A percentile compares a stretch with the other conserved stretches of the same genome.
phyloP scores from a whole-genome alignment of 2,797 vertebrate species.

The Tenualosa ilisha region DNA sequence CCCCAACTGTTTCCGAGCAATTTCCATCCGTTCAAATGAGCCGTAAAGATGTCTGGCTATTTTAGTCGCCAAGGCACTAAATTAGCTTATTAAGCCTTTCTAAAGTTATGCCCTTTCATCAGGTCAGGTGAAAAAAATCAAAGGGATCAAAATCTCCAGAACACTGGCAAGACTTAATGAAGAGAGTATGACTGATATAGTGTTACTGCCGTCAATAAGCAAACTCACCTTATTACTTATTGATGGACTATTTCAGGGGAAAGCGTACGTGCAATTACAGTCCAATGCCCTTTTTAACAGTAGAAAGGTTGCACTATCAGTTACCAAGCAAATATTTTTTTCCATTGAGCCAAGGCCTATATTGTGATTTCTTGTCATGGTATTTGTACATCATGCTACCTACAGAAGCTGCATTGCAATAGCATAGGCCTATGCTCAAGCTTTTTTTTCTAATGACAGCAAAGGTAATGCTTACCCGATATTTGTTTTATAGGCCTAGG shows the following conservation, averaged over 20 bases:
- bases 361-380: not conserved
- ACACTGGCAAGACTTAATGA: constrained; percentile 1
- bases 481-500: not conserved
- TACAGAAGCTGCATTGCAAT: not conserved
- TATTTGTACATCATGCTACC: not conserved
- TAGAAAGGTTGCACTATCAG: not conserved
- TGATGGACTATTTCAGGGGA: constrained; percentile 14
- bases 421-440: not conserved
- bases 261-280: constrained; percentile 1
- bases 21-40: constrained; percentile 9
- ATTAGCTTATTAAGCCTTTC: constrained; percentile 9
- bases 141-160: constrained; percentile 3
- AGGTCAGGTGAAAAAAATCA: not conserved
- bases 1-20: constrained; percentile 3
- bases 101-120: constrained; percentile 1
- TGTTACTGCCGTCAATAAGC: constrained; percentile 6
- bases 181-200: constrained; percentile 4
- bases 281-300: not conserved
- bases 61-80: not conserved
- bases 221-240: constrained; percentile 23
- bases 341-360: not conserved
- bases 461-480: not conserved
- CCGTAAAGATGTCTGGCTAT: constrained; percentile 11
- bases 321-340: not conserved
- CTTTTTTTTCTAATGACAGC: too few relatives aligned